Percentiles rank a stretch among this genome's conserved stretches.
phyloP scores from a whole-genome alignment of 2,113 vertebrate species.

The Caranx ignobilis region DNA sequence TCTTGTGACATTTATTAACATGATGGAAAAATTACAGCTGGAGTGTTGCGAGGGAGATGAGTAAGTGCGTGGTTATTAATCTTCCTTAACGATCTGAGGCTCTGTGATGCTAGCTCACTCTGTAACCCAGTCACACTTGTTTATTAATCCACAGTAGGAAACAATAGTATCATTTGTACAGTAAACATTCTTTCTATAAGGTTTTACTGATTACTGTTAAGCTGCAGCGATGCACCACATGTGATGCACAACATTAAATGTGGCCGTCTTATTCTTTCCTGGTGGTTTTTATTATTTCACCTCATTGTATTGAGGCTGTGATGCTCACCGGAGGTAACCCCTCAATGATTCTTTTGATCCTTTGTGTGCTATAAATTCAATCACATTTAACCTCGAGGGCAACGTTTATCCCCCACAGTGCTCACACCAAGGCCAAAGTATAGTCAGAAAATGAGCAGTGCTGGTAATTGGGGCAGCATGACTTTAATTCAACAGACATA shows the following conservation, averaged over 20 bases:
- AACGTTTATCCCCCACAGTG: conserved; percentile 16
- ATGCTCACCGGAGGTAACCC: conserved; percentile 21
- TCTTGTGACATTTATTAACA: conserved; percentile 13
- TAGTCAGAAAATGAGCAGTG: conserved; percentile 41
- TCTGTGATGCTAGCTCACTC: neutral
- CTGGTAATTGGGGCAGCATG: conserved; percentile 36
- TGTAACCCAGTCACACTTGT: neutral
- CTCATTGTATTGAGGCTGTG: conserved; percentile 19
- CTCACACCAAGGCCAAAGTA: conserved; percentile 14
- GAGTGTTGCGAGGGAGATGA: neutral
- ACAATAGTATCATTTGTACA: neutral
- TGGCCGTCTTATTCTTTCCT: neutral
- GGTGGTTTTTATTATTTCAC: neutral
- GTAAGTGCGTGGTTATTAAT: neutral
- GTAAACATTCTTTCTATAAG: neutral
- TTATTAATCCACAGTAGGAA: neutral
- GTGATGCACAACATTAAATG: neutral
- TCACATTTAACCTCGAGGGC: conserved; percentile 39
- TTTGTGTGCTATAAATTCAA: conserved; percentile 45
- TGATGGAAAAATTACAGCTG: conserved; percentile 30
- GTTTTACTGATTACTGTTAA: neutral
- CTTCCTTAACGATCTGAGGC: neutral
- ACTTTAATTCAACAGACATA: conserved; percentile 44
- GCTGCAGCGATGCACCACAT: neutral
- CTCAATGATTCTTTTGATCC: conserved; percentile 23